phyloP scores from a whole-genome alignment of 1,140 invertebrate species.

The Zeugodacus cucurbitae region DNA sequence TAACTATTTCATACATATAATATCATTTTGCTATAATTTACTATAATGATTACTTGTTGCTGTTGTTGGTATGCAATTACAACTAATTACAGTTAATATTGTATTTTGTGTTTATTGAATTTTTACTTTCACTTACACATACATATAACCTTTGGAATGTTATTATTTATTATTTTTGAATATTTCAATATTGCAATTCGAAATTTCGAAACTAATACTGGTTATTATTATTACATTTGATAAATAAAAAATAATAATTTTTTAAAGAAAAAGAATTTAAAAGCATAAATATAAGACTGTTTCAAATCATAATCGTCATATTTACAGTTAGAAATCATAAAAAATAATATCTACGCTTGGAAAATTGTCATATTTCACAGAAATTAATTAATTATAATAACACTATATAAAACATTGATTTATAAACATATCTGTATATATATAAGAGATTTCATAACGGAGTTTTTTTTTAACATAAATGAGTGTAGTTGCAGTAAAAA shows the following conservation, averaged over 20 bases:
- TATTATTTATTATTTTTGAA: not conserved
- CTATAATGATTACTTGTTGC: not conserved
- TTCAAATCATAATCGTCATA: not conserved
- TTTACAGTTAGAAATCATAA: not conserved
- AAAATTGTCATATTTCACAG: not conserved
- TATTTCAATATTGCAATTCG: not conserved
- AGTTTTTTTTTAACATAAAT: not conserved
- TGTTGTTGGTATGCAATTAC: not conserved
- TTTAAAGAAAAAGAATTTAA: not conserved
- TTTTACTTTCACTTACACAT: not conserved
- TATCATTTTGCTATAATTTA: constrained; percentile 1
- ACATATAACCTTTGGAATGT: not conserved
- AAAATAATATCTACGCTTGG: not conserved
- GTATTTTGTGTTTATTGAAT: too few relatives aligned
- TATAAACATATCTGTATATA: not conserved
- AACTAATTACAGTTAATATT: too few relatives aligned
- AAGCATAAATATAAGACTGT: too few relatives aligned
- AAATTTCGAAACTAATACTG: not conserved
- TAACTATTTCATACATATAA: not conserved
- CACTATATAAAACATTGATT: not conserved
- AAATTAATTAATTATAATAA: not conserved
- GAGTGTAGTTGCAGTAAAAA: not conserved
- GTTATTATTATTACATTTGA: not conserved
- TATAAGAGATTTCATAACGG: not conserved
- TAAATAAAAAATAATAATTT: not conserved